Evolutionary conservation across 2,888 invertebrate genomes (phyloP).

Genomic region (Dryadula phaetusa): DNA sequence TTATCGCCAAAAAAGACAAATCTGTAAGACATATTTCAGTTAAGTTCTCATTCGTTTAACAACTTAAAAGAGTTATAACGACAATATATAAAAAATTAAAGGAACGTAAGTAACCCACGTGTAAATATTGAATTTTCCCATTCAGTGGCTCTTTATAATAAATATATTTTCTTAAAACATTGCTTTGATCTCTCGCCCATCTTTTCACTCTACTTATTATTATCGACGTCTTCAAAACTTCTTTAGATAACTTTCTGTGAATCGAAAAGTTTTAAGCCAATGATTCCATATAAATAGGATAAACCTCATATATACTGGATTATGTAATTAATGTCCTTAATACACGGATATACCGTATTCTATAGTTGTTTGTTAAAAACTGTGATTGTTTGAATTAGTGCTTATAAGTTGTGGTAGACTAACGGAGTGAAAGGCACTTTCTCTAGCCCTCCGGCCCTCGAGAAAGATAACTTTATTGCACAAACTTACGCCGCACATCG

Average conservation of each 20-base stretch:
- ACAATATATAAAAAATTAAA: neutral
- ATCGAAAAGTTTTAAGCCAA: neutral
- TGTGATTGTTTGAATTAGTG: conserved; percentile 73
- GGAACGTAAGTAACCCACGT: neutral
- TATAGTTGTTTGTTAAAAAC: neutral
- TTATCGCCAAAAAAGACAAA: neutral
- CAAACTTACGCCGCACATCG: conserved; percentile 75
- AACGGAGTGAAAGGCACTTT: conserved; percentile 81
- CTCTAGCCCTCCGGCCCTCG: conserved; percentile 79
- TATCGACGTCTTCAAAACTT: conserved; percentile 29
- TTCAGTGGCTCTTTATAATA: too few species aligned
- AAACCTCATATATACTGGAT: neutral
- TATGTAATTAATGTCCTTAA: neutral
- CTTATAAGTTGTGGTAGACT: conserved; percentile 59
- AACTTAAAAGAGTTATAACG: neutral
- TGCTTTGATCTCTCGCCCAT: conserved; percentile 29
- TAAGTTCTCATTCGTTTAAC: neutral
- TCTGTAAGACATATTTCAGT: neutral
- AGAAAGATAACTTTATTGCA: conserved; percentile 70
- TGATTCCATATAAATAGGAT: conserved; percentile 1
- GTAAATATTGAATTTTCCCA: neutral
- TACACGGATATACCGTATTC: neutral
- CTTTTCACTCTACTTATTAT: conserved; percentile 29
- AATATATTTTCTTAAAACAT: conserved; percentile 12
- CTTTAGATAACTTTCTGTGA: conserved; percentile 18